These are phyloP conservation scores for Rapana venosa DNA, from an alignment of 2,888 invertebrate genomes.

Conservation along the genomic window DNA sequence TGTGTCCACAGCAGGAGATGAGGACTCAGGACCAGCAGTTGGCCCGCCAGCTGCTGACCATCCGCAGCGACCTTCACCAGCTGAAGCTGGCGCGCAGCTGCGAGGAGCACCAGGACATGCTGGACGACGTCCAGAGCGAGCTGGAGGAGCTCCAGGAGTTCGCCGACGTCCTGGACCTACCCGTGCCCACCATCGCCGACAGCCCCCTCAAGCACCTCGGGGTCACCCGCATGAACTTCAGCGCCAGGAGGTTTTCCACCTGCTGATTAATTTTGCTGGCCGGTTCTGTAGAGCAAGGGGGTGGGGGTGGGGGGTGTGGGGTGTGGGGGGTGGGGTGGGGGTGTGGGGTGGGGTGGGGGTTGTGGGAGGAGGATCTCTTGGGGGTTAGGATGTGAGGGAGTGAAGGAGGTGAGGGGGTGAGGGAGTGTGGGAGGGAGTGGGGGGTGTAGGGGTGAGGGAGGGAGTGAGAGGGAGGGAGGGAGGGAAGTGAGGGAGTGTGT, in stretches of 20 bases:
- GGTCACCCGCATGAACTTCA: constrained; percentile 60
- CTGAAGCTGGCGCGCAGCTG: constrained; percentile 72
- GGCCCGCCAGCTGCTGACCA: constrained; percentile 68
- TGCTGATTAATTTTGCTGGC: too few species aligned
- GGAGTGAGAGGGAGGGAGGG: background rate
- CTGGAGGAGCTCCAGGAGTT: constrained; percentile 68
- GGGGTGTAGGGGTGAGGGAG: background rate
- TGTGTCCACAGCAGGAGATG: constrained; percentile 67
- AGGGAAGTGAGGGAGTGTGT: background rate
- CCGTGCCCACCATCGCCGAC: constrained; percentile 60
- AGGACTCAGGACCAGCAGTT: constrained; percentile 66
- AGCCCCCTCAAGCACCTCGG: constrained; percentile 71
- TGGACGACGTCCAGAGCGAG: constrained; percentile 72
- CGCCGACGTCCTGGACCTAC: constrained; percentile 62
- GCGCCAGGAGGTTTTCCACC: constrained; percentile 61
- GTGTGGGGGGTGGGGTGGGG: background rate
- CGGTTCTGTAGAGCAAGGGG: background rate
- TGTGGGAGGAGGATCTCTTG: too few species aligned
- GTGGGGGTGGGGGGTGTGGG: background rate
- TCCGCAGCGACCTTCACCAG: constrained; percentile 70
- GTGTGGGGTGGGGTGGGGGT: background rate
- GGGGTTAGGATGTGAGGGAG: too few species aligned
- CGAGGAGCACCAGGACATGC: constrained; percentile 70
- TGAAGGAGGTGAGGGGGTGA: too few species aligned
- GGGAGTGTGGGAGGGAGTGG: background rate